phyloP scores from a whole-genome alignment of 2,113 vertebrate species.

The Neotragus moschatus region DNA sequence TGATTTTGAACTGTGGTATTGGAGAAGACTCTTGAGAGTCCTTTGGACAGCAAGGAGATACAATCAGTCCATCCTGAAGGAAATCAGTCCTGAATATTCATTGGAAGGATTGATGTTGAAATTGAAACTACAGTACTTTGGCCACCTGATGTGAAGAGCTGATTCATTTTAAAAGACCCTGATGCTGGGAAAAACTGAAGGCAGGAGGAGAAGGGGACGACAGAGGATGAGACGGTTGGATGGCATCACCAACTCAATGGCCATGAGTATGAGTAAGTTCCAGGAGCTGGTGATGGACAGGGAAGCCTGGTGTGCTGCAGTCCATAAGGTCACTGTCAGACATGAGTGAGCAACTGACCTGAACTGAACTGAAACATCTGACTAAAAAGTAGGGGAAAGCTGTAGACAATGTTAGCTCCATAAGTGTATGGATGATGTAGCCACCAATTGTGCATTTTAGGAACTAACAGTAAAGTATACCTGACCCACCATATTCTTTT shows the following conservation, averaged over 20 bases:
- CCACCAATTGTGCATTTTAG: not conserved
- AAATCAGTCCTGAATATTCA: not conserved
- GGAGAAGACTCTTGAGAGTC: not conserved
- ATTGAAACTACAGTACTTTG: not conserved
- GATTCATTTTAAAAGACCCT: not conserved
- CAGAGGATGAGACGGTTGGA: not conserved
- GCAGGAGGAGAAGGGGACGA: not conserved
- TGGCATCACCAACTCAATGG: not conserved
- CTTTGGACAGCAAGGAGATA: not conserved
- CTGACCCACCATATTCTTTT: not conserved
- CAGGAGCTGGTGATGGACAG: not conserved
- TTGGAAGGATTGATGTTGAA: not conserved
- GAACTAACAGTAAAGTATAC: not conserved
- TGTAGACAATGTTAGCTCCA: not conserved
- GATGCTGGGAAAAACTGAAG: not conserved
- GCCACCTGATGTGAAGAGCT: not conserved
- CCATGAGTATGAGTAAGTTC: not conserved
- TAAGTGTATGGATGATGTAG: not conserved
- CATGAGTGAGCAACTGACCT: rapidly evolving
- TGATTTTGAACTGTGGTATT: not conserved
- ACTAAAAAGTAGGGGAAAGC: not conserved
- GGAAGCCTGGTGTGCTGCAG: not conserved
- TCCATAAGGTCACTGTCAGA: rapidly evolving
- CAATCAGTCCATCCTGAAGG: not conserved
- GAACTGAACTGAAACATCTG: not conserved